These are phyloP conservation scores for Tenualosa ilisha DNA, from an alignment of 2,797 vertebrate species.

Conservation along the genomic window DNA sequence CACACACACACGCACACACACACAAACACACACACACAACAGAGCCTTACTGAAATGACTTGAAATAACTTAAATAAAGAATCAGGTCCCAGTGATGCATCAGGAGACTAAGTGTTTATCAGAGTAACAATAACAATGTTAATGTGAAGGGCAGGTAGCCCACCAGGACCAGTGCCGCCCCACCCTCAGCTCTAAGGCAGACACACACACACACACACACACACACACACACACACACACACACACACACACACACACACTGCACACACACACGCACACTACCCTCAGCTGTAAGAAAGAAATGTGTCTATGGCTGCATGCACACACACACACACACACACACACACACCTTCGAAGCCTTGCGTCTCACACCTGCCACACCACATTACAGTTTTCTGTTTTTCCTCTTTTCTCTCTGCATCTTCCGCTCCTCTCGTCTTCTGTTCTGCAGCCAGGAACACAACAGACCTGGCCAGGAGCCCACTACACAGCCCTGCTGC, in stretches of 20 bases:
- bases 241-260: no score
- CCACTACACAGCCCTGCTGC: not conserved
- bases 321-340: conserved; percentile 1
- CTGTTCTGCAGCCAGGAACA: not conserved
- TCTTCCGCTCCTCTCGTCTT: not conserved
- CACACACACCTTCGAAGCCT: not conserved
- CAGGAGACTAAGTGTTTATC: no score
- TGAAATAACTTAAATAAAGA: no score
- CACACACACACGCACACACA: not conserved
- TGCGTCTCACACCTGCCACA: not conserved
- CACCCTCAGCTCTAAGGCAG: no score
- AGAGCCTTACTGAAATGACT: no score
- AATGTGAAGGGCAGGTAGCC: no score
- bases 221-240: no score
- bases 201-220: no score
- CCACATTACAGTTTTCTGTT: not conserved
- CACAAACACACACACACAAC: not conserved
- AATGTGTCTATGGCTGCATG: not conserved
- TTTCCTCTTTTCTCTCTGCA: not conserved
- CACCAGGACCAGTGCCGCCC: no score
- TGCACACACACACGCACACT: not conserved
- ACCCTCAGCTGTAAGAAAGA: not conserved
- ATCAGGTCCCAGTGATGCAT: no score
- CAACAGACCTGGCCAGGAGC: not conserved
- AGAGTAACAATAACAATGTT: no score